Conservation (phyloP, 2,113 vertebrate species). For the Lycaon pictus region DNA sequence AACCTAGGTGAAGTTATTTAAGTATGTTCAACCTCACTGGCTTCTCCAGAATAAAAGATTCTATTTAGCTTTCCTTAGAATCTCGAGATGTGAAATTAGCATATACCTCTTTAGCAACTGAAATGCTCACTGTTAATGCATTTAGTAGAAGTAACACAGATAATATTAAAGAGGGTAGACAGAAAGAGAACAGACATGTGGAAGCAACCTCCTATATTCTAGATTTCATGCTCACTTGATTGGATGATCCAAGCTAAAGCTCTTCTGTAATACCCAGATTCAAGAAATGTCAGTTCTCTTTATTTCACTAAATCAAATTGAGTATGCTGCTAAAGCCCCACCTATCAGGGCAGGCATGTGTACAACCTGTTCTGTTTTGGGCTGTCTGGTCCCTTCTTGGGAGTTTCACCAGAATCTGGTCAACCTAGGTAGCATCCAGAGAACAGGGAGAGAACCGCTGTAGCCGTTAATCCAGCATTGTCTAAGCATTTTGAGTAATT, state of each 20-base stretch:
- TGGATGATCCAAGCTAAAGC: neutral
- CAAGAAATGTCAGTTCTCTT: constrained; percentile 19
- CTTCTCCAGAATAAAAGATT: constrained; percentile 27
- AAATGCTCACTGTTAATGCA: neutral
- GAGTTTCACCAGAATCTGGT: neutral
- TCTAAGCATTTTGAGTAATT: neutral
- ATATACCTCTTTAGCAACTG: neutral
- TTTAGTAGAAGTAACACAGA: neutral
- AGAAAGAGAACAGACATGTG: neutral
- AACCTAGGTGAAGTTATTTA: neutral
- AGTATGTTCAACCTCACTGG: neutral
- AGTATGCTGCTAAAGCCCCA: neutral
- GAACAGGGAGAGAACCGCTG: neutral
- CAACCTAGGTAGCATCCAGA: neutral
- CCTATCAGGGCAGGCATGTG: neutral
- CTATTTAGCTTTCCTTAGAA: neutral
- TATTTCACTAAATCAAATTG: constrained; percentile 33
- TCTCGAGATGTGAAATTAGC: neutral
- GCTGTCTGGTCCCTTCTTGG: neutral
- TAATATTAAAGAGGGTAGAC: constrained; percentile 25
- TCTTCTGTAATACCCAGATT: neutral
- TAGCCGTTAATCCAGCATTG: neutral
- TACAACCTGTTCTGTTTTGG: neutral
- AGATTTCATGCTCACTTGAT: constrained; percentile 19
- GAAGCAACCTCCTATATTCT: neutral